phyloP scores from a whole-genome alignment of 2,888 invertebrate genomes.

The Napeogenes inachia region DNA sequence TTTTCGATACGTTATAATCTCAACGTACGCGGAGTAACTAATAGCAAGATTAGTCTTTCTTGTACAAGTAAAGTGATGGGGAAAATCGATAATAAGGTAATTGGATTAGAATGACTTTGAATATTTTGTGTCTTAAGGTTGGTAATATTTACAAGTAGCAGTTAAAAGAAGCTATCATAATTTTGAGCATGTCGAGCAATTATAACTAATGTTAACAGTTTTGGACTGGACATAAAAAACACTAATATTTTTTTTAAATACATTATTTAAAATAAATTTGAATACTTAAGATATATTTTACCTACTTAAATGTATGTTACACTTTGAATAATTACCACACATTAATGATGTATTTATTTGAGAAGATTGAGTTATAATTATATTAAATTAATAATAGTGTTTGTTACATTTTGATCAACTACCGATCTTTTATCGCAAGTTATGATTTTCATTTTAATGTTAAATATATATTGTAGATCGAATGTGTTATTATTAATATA shows the following conservation, averaged over 20 bases:
- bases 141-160: too few species aligned
- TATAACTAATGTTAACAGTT: too few species aligned
- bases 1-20: background rate
- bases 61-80: conserved; percentile 9
- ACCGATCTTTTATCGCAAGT: background rate
- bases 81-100: conserved; percentile 25
- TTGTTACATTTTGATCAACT: background rate
- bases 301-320: background rate
- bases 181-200: too few species aligned
- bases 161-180: too few species aligned
- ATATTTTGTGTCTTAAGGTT: background rate
- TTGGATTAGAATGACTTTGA: conserved; percentile 18
- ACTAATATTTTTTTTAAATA: too few species aligned
- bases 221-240: too few species aligned
- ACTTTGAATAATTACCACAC: background rate
- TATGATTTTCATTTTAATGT: background rate
- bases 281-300: too few species aligned
- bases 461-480: too few species aligned
- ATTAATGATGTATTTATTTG: background rate
- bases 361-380: background rate
- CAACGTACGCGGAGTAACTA: background rate
- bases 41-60: conserved; percentile 1
- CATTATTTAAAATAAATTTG: too few species aligned
- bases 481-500: too few species aligned
- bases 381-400: conserved; percentile 1